Conservation (phyloP, 2,888 invertebrate genomes). For the Artemia sp. region DNA sequence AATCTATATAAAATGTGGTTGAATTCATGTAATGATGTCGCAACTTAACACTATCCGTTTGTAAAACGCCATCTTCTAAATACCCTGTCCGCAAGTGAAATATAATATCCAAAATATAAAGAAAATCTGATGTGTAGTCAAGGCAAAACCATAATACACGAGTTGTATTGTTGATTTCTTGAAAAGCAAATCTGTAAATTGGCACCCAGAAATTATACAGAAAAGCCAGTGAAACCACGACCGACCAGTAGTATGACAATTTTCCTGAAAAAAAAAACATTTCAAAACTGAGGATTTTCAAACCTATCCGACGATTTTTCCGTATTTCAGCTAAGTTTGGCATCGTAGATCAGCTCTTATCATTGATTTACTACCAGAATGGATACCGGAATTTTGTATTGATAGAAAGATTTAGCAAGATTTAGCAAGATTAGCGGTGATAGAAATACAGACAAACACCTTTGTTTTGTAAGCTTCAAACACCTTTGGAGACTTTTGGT, state of each 20-base stretch:
- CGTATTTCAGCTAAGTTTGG: too few species aligned
- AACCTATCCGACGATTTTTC: too few species aligned
- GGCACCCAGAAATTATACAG: constrained; percentile 96
- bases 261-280: constrained; percentile 33
- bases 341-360: too few species aligned
- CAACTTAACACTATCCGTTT: constrained; percentile 82
- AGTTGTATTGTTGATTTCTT: constrained; percentile 51
- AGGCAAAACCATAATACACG: constrained; percentile 87
- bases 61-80: constrained; percentile 89
- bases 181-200: constrained; percentile 95
- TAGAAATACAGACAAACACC: too few species aligned
- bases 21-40: constrained; percentile 95
- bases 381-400: too few species aligned
- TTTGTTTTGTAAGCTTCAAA: too few species aligned
- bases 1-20: constrained; percentile 94
- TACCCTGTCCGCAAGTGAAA: constrained; percentile 96
- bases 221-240: constrained; percentile 88
- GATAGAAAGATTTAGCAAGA: too few species aligned
- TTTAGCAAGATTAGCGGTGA: too few species aligned
- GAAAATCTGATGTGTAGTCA: constrained; percentile 89
- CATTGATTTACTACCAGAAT: too few species aligned
- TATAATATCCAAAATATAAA: constrained; percentile 86
- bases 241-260: constrained; percentile 90
- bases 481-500: too few species aligned
- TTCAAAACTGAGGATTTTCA: too few species aligned